These are phyloP conservation scores for Macrosoma leucophasiata DNA, from an alignment of 2,888 invertebrate genomes.

Conservation along the genomic window DNA sequence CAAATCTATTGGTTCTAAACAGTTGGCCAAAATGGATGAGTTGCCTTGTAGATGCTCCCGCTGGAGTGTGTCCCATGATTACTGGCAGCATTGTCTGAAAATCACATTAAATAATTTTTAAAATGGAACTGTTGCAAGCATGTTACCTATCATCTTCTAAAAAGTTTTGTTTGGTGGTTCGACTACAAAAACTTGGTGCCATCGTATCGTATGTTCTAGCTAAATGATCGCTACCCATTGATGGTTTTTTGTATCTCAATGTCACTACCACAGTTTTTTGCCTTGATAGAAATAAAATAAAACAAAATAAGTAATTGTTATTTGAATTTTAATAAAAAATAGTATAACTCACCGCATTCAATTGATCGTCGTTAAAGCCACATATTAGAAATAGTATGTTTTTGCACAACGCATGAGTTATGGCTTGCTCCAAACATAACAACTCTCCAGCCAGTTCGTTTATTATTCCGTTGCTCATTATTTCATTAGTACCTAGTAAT, in stretches of 20 bases:
- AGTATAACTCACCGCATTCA: constrained; percentile 60
- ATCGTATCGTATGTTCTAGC: too few relatives aligned
- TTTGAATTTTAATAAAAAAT: background rate
- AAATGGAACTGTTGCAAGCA: too few relatives aligned
- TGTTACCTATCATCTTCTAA: too few relatives aligned
- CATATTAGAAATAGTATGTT: constrained; percentile 78
- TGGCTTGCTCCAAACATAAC: constrained; percentile 66
- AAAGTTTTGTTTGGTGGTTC: too few relatives aligned
- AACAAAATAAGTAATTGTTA: background rate
- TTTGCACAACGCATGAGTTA: constrained; percentile 72
- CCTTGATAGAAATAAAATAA: background rate
- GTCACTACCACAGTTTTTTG: too few relatives aligned
- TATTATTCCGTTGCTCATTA: constrained; percentile 73
- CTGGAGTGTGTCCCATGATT: constrained; percentile 67
- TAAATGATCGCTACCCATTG: too few relatives aligned
- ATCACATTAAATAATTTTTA: too few relatives aligned
- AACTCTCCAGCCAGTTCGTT: constrained; percentile 61
- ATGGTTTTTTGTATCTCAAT: too few relatives aligned
- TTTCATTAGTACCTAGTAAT: constrained; percentile 67
- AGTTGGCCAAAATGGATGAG: constrained; percentile 70
- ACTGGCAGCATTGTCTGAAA: constrained; percentile 71
- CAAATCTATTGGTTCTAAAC: constrained; percentile 60
- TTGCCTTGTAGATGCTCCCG: constrained; percentile 66
- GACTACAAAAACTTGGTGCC: too few relatives aligned
- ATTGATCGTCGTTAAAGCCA: constrained; percentile 69